These are phyloP conservation scores for Macaca nemestrina DNA, from an alignment of 2,113 vertebrate genomes.

Conservation along the genomic window DNA sequence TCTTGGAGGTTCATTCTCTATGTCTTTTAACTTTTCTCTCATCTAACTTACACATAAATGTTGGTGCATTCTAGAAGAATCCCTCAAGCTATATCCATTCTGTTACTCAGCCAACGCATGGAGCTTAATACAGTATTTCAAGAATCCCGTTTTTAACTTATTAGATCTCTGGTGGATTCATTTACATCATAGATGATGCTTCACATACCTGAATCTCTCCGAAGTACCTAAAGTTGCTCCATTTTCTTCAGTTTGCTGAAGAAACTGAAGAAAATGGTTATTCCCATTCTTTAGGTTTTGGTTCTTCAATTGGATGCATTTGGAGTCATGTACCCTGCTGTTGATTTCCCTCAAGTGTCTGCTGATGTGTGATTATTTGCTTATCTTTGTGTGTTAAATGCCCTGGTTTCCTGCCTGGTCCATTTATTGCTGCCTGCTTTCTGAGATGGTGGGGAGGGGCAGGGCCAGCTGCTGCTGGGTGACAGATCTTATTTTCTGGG, in stretches of 20 bases:
- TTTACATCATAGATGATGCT: rapidly evolving
- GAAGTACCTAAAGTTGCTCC: rapidly evolving
- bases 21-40: background rate
- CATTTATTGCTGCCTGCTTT: rapidly evolving
- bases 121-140: rapidly evolving
- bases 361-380: too few relatives aligned
- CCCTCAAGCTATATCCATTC: rapidly evolving
- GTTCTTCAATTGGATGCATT: background rate
- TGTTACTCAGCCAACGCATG: rapidly evolving
- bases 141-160: background rate
- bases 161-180: rapidly evolving
- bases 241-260: too few relatives aligned
- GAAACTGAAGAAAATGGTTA: too few relatives aligned
- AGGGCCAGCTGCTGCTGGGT: background rate
- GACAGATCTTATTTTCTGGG: background rate
- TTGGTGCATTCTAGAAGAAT: background rate
- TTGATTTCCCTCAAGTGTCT: background rate
- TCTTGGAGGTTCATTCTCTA: rapidly evolving
- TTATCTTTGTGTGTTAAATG: background rate
- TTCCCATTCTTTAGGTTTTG: rapidly evolving
- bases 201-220: rapidly evolving
- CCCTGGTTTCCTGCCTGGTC: background rate
- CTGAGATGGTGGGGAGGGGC: background rate
- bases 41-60: background rate
- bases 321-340: rapidly evolving